These are phyloP conservation scores for Copidosoma aretas DNA, from an alignment of 2,888 invertebrate genomes.

Conservation along the genomic window DNA sequence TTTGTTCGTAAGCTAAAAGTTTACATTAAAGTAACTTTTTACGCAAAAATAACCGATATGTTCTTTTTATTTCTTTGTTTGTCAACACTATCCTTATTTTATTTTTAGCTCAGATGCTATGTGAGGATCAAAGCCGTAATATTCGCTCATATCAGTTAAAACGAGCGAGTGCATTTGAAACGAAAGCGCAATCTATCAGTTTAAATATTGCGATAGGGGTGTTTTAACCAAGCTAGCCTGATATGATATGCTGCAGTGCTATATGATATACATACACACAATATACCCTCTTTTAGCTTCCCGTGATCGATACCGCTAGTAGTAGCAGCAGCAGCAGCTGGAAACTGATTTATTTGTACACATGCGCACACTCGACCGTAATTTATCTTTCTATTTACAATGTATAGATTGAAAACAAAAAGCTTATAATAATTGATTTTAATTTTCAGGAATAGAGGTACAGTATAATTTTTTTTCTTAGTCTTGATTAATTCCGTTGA, in stretches of 20 bases:
- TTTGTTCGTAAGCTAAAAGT: slow-evolving; percentile 35
- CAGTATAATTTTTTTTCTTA: too few relatives aligned
- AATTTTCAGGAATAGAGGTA: too few relatives aligned
- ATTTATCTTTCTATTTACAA: too few relatives aligned
- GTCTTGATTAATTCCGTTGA: too few relatives aligned
- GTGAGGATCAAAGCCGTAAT: too few relatives aligned
- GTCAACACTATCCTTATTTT: not conserved
- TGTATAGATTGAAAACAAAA: too few relatives aligned
- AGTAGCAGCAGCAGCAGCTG: not conserved
- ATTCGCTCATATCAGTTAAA: too few relatives aligned
- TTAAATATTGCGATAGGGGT: slow-evolving; percentile 2
- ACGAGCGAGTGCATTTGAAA: not conserved
- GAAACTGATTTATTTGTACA: slow-evolving; percentile 3
- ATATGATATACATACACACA: not conserved
- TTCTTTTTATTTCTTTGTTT: slow-evolving; percentile 6
- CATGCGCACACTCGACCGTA: not conserved
- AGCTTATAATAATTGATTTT: too few relatives aligned
- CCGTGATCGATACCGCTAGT: slow-evolving; percentile 4
- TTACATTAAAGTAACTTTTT: slow-evolving; percentile 39
- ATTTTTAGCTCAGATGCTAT: not conserved
- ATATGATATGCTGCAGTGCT: not conserved
- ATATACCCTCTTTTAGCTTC: not conserved
- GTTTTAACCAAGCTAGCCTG: not conserved
- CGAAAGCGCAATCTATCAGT: not conserved
- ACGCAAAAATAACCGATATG: slow-evolving; percentile 14